Conservation (phyloP, 2,797 vertebrate genomes). For the Phalloptychus januarius region DNA sequence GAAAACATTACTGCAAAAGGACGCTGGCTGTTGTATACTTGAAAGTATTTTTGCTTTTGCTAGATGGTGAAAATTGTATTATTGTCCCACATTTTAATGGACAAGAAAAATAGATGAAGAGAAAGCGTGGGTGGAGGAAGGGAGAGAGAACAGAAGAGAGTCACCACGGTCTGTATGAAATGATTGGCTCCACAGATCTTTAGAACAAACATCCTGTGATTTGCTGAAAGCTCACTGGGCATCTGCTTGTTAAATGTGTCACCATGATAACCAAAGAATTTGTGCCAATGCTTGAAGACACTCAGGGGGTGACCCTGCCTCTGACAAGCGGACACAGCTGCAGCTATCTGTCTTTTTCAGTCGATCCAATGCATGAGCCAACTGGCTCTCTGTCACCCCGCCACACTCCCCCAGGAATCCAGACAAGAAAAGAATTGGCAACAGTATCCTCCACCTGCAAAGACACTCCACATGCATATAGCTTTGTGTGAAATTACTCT, state of each 20-base stretch:
- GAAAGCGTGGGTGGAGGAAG: background rate
- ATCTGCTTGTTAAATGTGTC: slow-evolving; percentile 57
- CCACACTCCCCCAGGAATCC: background rate
- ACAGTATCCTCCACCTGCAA: slow-evolving; percentile 28
- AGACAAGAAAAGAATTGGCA: slow-evolving; percentile 38
- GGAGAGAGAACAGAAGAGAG: slow-evolving; percentile 11
- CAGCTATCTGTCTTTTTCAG: slow-evolving; percentile 46
- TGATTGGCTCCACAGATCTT: slow-evolving; percentile 29
- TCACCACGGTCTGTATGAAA: slow-evolving; percentile 6
- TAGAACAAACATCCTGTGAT: slow-evolving; percentile 20
- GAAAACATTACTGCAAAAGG: background rate
- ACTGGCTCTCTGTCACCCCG: slow-evolving; percentile 44
- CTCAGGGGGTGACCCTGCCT: slow-evolving; percentile 63
- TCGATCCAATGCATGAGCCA: slow-evolving; percentile 44
- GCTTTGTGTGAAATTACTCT: slow-evolving; percentile 39
- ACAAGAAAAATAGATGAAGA: background rate
- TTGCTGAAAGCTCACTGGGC: slow-evolving; percentile 26
- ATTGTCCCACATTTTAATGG: slow-evolving; percentile 8
- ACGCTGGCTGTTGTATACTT: slow-evolving; percentile 10
- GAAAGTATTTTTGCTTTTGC: background rate
- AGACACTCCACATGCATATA: slow-evolving; percentile 29
- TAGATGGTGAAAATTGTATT: slow-evolving; percentile 11
- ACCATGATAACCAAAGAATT: slow-evolving; percentile 64
- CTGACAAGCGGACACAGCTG: slow-evolving; percentile 58
- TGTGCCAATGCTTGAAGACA: slow-evolving; percentile 43